phyloP scores from a whole-genome alignment of 2,113 vertebrate genomes.

The Stigmatopora nigra region DNA sequence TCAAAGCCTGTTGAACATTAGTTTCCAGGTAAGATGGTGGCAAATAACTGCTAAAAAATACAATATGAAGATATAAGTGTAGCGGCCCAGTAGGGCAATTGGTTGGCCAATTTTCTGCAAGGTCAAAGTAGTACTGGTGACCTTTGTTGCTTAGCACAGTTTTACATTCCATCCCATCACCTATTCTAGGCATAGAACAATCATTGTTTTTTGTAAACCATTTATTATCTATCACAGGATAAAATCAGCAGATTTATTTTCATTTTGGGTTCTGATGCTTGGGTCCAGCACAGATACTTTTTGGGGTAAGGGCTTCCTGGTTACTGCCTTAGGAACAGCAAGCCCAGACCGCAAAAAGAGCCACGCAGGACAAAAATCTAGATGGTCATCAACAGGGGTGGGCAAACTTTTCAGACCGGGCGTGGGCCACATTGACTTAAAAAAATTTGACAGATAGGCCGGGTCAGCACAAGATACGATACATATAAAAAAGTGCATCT shows the following conservation, averaged over 20 bases:
- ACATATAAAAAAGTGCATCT: too few species aligned
- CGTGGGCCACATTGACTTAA: too few species aligned
- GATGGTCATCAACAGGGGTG: too few species aligned
- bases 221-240: neutral
- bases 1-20: too few species aligned
- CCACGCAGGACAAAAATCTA: conserved; percentile 70
- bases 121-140: neutral
- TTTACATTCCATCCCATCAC: neutral
- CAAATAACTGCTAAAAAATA: too few species aligned
- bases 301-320: conserved; percentile 99
- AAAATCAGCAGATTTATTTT: neutral
- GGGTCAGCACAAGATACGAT: too few species aligned
- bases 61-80: too few species aligned
- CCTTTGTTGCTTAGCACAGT: neutral
- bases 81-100: too few species aligned
- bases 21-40: too few species aligned
- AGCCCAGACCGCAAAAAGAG: conserved; percentile 98
- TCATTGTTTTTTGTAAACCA: neutral
- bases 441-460: too few species aligned
- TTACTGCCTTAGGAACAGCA: conserved; percentile 85
- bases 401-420: too few species aligned
- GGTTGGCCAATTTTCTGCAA: too few species aligned
- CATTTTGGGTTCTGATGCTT: conserved; percentile 32
- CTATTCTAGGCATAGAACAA: neutral
- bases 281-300: conserved; percentile 88